phyloP scores from a whole-genome alignment of 2,888 invertebrate genomes.

The Yponomeuta malinellus region DNA sequence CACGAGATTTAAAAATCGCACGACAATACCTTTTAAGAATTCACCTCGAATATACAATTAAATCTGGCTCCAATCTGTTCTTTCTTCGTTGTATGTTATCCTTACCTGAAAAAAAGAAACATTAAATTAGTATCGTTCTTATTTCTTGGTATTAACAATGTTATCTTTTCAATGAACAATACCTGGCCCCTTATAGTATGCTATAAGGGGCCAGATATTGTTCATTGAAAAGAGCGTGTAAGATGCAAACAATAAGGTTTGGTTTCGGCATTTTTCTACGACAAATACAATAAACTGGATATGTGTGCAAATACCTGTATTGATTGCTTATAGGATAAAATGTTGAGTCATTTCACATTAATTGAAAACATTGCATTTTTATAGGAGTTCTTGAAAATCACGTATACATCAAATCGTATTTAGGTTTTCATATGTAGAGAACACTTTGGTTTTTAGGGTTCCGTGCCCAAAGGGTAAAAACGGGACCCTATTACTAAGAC shows the following conservation, averaged over 20 bases:
- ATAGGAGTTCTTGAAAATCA: background rate
- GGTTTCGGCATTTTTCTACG: background rate
- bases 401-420: too few relatives aligned
- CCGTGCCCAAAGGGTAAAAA: too few relatives aligned
- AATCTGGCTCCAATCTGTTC: background rate
- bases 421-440: too few relatives aligned
- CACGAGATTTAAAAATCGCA: background rate
- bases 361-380: background rate
- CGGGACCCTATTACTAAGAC: too few relatives aligned
- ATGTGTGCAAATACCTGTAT: background rate
- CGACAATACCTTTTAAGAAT: background rate
- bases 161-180: background rate
- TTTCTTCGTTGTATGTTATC: background rate
- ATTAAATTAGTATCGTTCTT: background rate
- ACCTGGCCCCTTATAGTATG: background rate
- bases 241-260: background rate
- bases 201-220: too few relatives aligned
- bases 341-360: background rate
- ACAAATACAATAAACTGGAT: background rate
- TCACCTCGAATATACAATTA: background rate
- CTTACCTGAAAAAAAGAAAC: background rate
- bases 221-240: background rate
- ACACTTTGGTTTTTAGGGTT: too few relatives aligned
- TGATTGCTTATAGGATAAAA: too few relatives aligned
- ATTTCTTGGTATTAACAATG: background rate